Percentiles rank a stretch among this genome's conserved stretches.
These are phyloP conservation scores for Protula sp. DNA, from an alignment of 2,888 invertebrate genomes.

Conservation along the genomic window DNA sequence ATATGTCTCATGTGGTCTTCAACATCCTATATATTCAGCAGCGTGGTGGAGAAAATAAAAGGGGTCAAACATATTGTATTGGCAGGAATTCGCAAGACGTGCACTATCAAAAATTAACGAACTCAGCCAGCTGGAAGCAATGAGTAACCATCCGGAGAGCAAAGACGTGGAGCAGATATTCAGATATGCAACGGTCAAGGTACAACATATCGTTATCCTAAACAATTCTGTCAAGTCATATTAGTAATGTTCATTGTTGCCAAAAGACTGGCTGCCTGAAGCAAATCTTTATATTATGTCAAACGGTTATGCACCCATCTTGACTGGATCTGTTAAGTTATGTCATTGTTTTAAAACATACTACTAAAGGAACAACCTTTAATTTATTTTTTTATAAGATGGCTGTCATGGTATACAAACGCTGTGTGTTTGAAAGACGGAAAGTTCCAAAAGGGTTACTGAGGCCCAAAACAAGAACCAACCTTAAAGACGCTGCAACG, in stretches of 20 bases:
- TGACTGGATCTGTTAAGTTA: too few relatives aligned
- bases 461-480: constrained; percentile 50
- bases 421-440: constrained; percentile 50
- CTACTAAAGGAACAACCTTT: too few relatives aligned
- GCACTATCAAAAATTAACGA: constrained; percentile 51
- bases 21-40: too few relatives aligned
- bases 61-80: too few relatives aligned
- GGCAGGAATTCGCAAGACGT: constrained; percentile 49
- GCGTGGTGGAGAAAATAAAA: too few relatives aligned
- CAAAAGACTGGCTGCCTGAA: too few relatives aligned
- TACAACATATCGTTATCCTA: constrained; percentile 16
- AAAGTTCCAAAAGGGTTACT: constrained; percentile 49
- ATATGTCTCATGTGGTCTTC: too few relatives aligned
- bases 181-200: constrained; percentile 51
- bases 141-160: constrained; percentile 37
- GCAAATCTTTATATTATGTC: too few relatives aligned
- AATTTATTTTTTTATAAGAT: constrained; percentile 35
- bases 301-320: too few relatives aligned
- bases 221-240: too few relatives aligned
- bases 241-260: too few relatives aligned
- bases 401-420: constrained; percentile 52
- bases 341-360: too few relatives aligned
- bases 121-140: constrained; percentile 45
- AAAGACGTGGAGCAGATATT: constrained; percentile 36
- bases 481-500: constrained; percentile 45